phyloP scores from a whole-genome alignment of 1,140 invertebrate genomes.

The Sycophila sp. region DNA sequence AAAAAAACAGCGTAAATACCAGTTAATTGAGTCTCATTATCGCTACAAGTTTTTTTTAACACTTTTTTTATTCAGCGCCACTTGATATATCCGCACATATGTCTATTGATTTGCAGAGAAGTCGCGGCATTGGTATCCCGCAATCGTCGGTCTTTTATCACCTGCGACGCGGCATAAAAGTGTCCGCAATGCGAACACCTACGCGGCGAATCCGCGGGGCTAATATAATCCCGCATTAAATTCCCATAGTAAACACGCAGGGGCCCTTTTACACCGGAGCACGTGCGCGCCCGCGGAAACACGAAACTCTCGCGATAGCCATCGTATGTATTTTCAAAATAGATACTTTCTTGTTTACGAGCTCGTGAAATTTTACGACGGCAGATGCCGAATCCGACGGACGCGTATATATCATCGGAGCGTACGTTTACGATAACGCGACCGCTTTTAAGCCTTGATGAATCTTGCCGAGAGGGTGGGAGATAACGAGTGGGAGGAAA shows the following conservation, averaged over 20 bases:
- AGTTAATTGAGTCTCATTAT: no score
- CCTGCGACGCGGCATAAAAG: neutral
- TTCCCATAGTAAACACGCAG: constrained; percentile 19
- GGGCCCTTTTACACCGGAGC: neutral
- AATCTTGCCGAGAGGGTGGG: no score
- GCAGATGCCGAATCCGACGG: neutral
- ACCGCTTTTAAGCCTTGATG: no score
- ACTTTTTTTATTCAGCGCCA: no score
- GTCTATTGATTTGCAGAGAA: no score
- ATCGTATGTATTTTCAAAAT: constrained; percentile 8
- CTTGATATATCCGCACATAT: no score
- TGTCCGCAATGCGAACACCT: neutral
- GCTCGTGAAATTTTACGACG: neutral
- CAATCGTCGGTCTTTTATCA: no score
- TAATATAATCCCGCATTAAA: constrained; percentile 11
- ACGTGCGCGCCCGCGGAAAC: neutral
- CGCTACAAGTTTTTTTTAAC: no score
- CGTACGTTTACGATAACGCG: no score
- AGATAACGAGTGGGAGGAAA: no score
- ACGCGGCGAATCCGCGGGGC: neutral
- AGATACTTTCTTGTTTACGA: neutral
- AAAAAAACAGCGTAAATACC: no score
- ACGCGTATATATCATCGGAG: neutral
- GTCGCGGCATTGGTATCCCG: no score
- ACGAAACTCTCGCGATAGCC: constrained; percentile 6